Evolutionary conservation across 1,140 invertebrate species (phyloP).

Genomic region (Papilio xuthus): DNA sequence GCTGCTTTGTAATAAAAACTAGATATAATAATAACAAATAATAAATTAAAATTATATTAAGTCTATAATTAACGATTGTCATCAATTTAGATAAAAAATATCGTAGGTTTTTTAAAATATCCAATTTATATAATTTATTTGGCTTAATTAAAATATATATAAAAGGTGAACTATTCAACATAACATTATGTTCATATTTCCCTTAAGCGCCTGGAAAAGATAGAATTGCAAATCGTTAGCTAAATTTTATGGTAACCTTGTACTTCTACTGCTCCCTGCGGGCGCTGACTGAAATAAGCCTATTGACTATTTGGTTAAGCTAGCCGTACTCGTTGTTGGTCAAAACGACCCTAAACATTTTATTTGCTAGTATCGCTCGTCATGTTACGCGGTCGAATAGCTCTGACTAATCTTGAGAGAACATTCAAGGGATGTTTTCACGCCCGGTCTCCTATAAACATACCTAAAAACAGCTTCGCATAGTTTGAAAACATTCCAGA

Average conservation of each 20-base stretch:
- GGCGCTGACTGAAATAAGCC: slow-evolving; percentile 72
- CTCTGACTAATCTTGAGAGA: slow-evolving; percentile 72
- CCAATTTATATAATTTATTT: slow-evolving; percentile 2
- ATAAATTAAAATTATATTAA: background rate
- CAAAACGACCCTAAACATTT: slow-evolving; percentile 80
- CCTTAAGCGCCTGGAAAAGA: slow-evolving; percentile 72
- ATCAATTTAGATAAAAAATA: background rate
- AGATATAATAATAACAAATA: background rate
- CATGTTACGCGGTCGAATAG: slow-evolving; percentile 64
- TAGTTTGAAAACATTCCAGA: slow-evolving; percentile 40
- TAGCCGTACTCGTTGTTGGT: slow-evolving; percentile 67
- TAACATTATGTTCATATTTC: slow-evolving; percentile 76
- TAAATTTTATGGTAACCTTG: slow-evolving; percentile 78
- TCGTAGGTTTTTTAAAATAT: background rate
- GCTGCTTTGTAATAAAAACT: background rate
- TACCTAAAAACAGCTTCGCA: slow-evolving; percentile 53
- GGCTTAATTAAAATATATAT: slow-evolving; percentile 46
- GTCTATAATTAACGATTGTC: background rate
- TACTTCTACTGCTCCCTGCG: slow-evolving; percentile 69
- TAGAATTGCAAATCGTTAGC: slow-evolving; percentile 81
- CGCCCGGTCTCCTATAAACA: slow-evolving; percentile 65
- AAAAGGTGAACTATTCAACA: slow-evolving; percentile 56
- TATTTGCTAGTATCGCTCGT: slow-evolving; percentile 73
- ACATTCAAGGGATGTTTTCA: slow-evolving; percentile 70
- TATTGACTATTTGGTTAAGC: slow-evolving; percentile 74